phyloP scores from a whole-genome alignment of 2,797 vertebrate species.

The Smutsia gigantea region DNA sequence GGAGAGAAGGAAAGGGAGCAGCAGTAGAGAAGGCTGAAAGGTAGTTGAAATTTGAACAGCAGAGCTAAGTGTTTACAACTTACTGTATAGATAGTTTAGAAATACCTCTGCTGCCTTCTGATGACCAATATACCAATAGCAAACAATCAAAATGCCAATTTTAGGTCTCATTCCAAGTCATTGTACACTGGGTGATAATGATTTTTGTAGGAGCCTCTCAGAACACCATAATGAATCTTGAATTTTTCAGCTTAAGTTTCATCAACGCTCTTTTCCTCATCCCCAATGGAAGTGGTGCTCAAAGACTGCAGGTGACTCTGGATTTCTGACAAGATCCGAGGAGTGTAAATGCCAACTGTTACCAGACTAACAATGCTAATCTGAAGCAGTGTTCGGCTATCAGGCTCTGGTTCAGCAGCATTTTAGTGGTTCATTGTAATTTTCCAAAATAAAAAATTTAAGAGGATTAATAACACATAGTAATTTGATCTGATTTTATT shows the following conservation, averaged over 20 bases:
- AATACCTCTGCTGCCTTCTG: neutral
- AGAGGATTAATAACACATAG: constrained; percentile 62
- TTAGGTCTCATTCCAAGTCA: neutral
- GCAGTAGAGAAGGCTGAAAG: neutral
- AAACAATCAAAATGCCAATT: too few relatives aligned
- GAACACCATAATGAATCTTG: neutral
- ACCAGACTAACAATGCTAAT: neutral
- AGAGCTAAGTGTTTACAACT: neutral
- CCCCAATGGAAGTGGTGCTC: neutral
- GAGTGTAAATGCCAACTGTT: neutral
- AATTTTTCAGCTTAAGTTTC: neutral
- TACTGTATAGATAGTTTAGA: neutral
- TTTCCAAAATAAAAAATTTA: constrained; percentile 73
- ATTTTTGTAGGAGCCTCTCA: neutral
- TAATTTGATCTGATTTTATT: constrained; percentile 74
- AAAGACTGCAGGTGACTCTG: neutral
- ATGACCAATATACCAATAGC: too few relatives aligned
- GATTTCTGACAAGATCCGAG: neutral
- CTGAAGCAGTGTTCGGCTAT: constrained; percentile 1
- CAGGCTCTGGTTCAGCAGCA: constrained; percentile 5
- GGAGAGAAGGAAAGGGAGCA: neutral
- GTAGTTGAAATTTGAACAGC: neutral
- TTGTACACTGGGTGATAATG: neutral
- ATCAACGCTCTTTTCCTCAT: neutral
- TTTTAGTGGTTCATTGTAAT: neutral